A percentile compares a stretch with the other conserved stretches of the same genome.
Evolutionary conservation across 2,888 invertebrate species (phyloP).

Genomic region (Eucera pruinosa): DNA sequence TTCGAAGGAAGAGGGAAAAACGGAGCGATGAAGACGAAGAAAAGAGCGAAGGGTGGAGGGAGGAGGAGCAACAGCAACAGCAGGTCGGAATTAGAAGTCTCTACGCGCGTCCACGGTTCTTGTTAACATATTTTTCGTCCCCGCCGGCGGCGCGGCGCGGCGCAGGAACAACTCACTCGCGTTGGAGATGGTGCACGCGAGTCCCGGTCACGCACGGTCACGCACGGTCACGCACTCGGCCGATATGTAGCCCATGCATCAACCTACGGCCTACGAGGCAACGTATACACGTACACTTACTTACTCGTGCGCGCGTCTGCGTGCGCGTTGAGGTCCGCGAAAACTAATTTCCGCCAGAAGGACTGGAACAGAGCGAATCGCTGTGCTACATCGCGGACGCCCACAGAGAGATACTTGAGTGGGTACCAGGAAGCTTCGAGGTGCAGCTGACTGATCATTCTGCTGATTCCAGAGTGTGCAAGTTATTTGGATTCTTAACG

Average conservation of each 20-base stretch:
- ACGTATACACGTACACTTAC: not conserved
- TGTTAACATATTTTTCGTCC: constrained; percentile 80
- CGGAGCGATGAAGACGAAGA: not conserved
- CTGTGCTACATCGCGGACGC: constrained; percentile 18
- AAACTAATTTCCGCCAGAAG: constrained; percentile 57
- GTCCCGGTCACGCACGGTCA: constrained; percentile 77
- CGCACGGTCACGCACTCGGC: constrained; percentile 72
- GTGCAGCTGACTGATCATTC: no score
- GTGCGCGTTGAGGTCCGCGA: constrained; percentile 29
- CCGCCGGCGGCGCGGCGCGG: constrained; percentile 64
- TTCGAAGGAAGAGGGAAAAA: not conserved
- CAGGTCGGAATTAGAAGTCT: constrained; percentile 65
- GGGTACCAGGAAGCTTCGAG: not conserved
- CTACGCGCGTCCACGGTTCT: constrained; percentile 74
- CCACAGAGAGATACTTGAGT: not conserved
- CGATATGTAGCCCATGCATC: constrained; percentile 67
- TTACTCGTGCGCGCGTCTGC: not conserved
- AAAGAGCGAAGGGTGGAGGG: not conserved
- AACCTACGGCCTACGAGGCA: constrained; percentile 38
- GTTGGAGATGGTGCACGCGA: constrained; percentile 62
- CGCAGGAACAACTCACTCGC: constrained; percentile 76
- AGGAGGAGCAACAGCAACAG: not conserved
- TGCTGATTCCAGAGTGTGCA: no score
- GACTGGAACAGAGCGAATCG: constrained; percentile 22
- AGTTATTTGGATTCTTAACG: no score